Conservation (phyloP, 2,888 invertebrate genomes). For the Branchipolynoe longqiensis region DNA sequence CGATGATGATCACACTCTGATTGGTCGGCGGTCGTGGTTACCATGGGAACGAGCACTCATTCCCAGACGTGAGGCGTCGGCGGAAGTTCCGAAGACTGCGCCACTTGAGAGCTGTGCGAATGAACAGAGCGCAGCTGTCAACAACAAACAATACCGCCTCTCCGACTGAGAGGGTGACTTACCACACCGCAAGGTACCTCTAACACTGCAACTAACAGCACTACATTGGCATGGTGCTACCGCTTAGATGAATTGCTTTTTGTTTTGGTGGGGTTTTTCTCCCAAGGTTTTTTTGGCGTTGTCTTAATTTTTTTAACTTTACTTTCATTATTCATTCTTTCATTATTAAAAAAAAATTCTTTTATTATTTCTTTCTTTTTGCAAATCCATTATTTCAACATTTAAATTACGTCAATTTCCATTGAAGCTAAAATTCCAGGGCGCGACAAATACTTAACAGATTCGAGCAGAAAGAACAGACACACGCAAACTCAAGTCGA, state of each 20-base stretch:
- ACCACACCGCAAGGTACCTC: neutral
- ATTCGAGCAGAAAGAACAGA: conserved; percentile 12
- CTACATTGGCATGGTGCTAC: too few species aligned
- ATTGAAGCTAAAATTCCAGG: conserved; percentile 33
- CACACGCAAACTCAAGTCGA: conserved; percentile 1
- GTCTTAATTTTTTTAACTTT: neutral
- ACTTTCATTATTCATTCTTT: neutral
- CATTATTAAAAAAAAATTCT: neutral
- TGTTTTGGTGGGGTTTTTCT: too few species aligned
- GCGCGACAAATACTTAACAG: conserved; percentile 22
- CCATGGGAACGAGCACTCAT: conserved; percentile 64
- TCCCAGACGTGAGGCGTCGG: conserved; percentile 98
- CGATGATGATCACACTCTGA: conserved; percentile 51
- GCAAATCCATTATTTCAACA: neutral
- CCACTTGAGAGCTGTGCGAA: conserved; percentile 86
- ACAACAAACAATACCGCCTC: too few species aligned
- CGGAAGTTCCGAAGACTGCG: conserved; percentile 98
- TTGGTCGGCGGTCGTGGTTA: conserved; percentile 56
- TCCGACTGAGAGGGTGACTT: neutral
- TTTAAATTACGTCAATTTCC: neutral
- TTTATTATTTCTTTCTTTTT: conserved; percentile 12
- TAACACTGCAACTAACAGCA: too few species aligned
- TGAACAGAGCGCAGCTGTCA: too few species aligned
- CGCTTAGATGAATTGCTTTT: too few species aligned
- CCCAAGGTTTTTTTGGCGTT: too few species aligned